A percentile compares a stretch with the other conserved stretches of the same genome.
Evolutionary conservation across 1,140 invertebrate genomes (phyloP).

Genomic region (Drosophila novamexicana): DNA sequence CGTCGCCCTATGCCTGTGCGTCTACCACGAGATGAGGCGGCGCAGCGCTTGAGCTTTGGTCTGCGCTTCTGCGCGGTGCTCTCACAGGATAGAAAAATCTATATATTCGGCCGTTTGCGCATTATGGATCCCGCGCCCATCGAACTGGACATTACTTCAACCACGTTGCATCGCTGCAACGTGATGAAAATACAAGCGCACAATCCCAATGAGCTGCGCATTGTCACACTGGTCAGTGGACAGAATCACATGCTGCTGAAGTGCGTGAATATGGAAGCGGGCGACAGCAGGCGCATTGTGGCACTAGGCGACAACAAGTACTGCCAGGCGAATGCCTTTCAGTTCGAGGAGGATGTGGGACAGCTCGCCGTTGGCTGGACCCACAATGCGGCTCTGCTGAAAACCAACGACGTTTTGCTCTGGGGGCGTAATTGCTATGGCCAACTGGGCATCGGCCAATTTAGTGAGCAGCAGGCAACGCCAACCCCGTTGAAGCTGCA

Average conservation of each 20-base stretch:
- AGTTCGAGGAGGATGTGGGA: slow-evolving; percentile 82
- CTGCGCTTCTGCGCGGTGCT: slow-evolving; percentile 89
- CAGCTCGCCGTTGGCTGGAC: slow-evolving; percentile 90
- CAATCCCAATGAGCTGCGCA: slow-evolving; percentile 62
- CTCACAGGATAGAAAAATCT: slow-evolving; percentile 85
- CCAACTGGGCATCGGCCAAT: slow-evolving; percentile 86
- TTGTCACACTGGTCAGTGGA: slow-evolving; percentile 86
- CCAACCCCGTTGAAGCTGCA: slow-evolving; percentile 55
- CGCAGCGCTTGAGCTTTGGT: slow-evolving; percentile 86
- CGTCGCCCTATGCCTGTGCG: slow-evolving; percentile 83
- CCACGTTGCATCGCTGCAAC: slow-evolving; percentile 67
- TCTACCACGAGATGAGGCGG: slow-evolving; percentile 73
- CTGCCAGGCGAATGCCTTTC: slow-evolving; percentile 86
- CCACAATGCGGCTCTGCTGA: slow-evolving; percentile 87
- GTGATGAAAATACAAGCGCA: slow-evolving; percentile 68
- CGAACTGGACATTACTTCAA: slow-evolving; percentile 73
- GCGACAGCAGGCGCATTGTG: slow-evolving; percentile 84
- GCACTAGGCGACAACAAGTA: slow-evolving; percentile 91
- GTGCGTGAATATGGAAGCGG: slow-evolving; percentile 62
- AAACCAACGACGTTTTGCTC: slow-evolving; percentile 86
- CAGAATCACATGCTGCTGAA: slow-evolving; percentile 90
- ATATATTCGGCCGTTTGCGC: slow-evolving; percentile 69
- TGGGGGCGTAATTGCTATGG: slow-evolving; percentile 94
- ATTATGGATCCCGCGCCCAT: slow-evolving; percentile 71
- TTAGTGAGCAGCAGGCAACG: slow-evolving; percentile 58